phyloP scores from a whole-genome alignment of 1,140 invertebrate genomes.

The Dysdera silvatica region DNA sequence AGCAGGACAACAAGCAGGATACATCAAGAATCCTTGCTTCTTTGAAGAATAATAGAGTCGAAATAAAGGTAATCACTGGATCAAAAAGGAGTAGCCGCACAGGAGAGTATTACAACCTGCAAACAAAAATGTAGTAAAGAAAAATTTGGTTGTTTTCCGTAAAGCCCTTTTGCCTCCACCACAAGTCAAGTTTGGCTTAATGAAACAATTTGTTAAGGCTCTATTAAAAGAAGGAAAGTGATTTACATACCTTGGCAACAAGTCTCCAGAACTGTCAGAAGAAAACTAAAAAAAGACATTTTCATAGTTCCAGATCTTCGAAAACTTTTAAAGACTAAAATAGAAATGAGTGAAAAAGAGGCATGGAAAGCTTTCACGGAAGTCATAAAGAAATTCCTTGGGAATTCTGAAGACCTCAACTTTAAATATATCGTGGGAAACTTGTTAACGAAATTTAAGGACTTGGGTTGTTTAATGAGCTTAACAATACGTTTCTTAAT shows the following conservation, averaged over 20 bases:
- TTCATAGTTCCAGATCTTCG: neutral
- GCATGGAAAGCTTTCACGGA: too few species aligned
- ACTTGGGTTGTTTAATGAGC: too few species aligned
- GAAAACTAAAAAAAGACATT: constrained; percentile 6
- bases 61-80: neutral
- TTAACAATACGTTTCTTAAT: too few species aligned
- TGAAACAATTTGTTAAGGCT: constrained; percentile 40
- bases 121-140: neutral
- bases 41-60: neutral
- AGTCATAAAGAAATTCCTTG: too few species aligned
- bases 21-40: neutral
- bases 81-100: neutral
- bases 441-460: too few species aligned
- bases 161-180: constrained; percentile 35
- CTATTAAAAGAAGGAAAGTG: constrained; percentile 36
- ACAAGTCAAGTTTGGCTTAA: constrained; percentile 41
- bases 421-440: too few species aligned
- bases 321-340: neutral
- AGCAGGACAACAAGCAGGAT: neutral
- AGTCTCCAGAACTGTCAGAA: constrained; percentile 36
- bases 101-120: neutral
- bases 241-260: constrained; percentile 36
- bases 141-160: neutral
- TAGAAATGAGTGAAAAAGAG: neutral
- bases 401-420: too few species aligned